Evolutionary conservation across 2,888 invertebrate species (phyloP).

Genomic region (Taenaris catops): DNA sequence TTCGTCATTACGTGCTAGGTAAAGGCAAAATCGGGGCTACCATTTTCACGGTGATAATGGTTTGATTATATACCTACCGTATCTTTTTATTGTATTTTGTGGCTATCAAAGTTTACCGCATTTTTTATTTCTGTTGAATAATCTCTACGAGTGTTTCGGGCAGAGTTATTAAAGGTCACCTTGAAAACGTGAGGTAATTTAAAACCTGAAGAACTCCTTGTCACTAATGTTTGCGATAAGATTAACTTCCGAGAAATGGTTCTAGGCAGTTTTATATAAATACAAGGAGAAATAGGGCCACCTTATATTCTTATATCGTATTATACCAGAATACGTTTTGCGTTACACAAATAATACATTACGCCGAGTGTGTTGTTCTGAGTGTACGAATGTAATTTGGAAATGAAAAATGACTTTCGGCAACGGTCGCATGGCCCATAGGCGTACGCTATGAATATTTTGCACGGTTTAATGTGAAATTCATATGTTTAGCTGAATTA

Average conservation of each 20-base stretch:
- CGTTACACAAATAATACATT: constrained; percentile 47
- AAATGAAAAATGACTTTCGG: constrained; percentile 50
- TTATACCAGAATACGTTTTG: constrained; percentile 36
- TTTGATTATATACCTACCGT: background rate
- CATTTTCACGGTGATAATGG: constrained; percentile 10
- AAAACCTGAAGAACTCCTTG: no score
- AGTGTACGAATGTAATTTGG: constrained; percentile 54
- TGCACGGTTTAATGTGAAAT: constrained; percentile 13
- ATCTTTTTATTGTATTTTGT: no score
- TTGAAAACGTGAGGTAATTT: no score
- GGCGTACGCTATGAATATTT: constrained; percentile 24
- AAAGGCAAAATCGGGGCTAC: constrained; percentile 6
- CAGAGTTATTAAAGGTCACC: no score
- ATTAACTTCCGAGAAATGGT: no score
- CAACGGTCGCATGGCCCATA: constrained; percentile 25
- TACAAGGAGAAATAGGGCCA: no score
- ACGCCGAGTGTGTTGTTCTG: constrained; percentile 34
- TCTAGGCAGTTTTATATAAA: no score
- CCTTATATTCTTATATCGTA: constrained; percentile 29
- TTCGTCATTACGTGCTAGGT: constrained; percentile 1
- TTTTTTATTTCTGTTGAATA: no score
- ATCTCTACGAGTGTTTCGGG: no score
- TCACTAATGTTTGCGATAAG: no score
- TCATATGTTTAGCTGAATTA: constrained; percentile 9
- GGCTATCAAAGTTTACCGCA: no score